Percentiles rank a stretch among this genome's conserved stretches.
Evolutionary conservation across 2,797 vertebrate genomes (phyloP).

Genomic region (Triplophysa bombifrons): DNA sequence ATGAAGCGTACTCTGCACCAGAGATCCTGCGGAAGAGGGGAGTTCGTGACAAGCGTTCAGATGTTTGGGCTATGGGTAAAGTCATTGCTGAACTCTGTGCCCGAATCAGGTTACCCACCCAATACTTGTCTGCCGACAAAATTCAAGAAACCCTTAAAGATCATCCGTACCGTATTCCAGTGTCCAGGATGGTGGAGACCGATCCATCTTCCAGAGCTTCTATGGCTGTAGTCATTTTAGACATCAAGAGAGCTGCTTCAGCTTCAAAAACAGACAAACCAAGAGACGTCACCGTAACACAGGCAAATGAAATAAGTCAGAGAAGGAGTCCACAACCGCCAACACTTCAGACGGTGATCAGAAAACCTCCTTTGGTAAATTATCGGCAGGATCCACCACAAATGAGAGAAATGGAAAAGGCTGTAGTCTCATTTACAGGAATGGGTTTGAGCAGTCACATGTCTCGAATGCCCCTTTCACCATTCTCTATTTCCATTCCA

Average conservation of each 20-base stretch:
- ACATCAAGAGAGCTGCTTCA: slow-evolving; percentile 62
- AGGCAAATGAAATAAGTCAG: not conserved
- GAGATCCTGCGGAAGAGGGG: slow-evolving; percentile 66
- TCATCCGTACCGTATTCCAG: slow-evolving; percentile 61
- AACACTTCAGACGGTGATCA: not conserved
- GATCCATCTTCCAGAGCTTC: slow-evolving; percentile 63
- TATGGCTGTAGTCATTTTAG: slow-evolving; percentile 68
- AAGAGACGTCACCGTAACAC: not conserved
- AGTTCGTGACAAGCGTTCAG: slow-evolving; percentile 71
- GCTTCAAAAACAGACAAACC: not conserved
- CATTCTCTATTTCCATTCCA: slow-evolving; percentile 60
- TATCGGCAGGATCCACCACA: not conserved
- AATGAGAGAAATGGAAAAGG: not conserved
- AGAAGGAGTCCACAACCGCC: slow-evolving; percentile 43
- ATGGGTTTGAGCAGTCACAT: slow-evolving; percentile 8
- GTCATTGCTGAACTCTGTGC: slow-evolving; percentile 75
- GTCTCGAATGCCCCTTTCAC: slow-evolving; percentile 48
- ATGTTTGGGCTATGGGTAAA: slow-evolving; percentile 81
- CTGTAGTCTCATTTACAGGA: slow-evolving; percentile 3
- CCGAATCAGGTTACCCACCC: slow-evolving; percentile 70
- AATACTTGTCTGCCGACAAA: slow-evolving; percentile 65
- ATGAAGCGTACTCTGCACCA: slow-evolving; percentile 75
- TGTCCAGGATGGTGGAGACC: slow-evolving; percentile 72
- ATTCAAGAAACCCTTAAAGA: slow-evolving; percentile 68
- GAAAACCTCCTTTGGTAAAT: slow-evolving; percentile 49